phyloP scores from a whole-genome alignment of 2,888 invertebrate species.

The Atherix ibis region DNA sequence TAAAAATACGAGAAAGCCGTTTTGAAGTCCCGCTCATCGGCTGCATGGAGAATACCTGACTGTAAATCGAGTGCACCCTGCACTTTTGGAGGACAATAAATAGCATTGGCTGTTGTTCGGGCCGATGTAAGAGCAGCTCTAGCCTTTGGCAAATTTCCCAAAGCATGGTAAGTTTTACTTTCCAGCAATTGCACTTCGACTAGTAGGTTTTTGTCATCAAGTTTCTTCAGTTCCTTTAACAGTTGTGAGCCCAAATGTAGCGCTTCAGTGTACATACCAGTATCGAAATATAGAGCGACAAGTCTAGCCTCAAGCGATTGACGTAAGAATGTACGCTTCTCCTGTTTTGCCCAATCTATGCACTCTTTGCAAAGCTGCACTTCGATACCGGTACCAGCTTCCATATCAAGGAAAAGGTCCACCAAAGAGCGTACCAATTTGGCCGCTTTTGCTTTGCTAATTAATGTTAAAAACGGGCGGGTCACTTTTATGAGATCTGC shows the following conservation, averaged over 20 bases:
- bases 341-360: slow-evolving; percentile 98
- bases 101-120: slow-evolving; percentile 98
- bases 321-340: slow-evolving; percentile 89
- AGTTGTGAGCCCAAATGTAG: slow-evolving; percentile 70
- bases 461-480: slow-evolving; percentile 82
- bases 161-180: slow-evolving; percentile 95
- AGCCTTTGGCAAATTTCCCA: slow-evolving; percentile 92
- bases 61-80: slow-evolving; percentile 95
- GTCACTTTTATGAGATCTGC: slow-evolving; percentile 88
- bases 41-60: slow-evolving; percentile 96
- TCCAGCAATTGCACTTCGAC: slow-evolving; percentile 97
- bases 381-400: slow-evolving; percentile 91
- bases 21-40: slow-evolving; percentile 99
- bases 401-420: slow-evolving; percentile 93
- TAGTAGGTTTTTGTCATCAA: slow-evolving; percentile 96
- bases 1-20: slow-evolving; percentile 99
- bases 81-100: slow-evolving; percentile 97
- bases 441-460: slow-evolving; percentile 98
- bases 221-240: slow-evolving; percentile 89
- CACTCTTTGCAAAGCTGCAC: slow-evolving; percentile 89
- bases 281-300: slow-evolving; percentile 88
- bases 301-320: slow-evolving; percentile 92
- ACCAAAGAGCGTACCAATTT: slow-evolving; percentile 93
- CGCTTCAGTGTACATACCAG: slow-evolving; percentile 77
- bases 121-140: slow-evolving; percentile 94